phyloP scores from a whole-genome alignment of 2,113 vertebrate species.

The Laterallus jamaicensis region DNA sequence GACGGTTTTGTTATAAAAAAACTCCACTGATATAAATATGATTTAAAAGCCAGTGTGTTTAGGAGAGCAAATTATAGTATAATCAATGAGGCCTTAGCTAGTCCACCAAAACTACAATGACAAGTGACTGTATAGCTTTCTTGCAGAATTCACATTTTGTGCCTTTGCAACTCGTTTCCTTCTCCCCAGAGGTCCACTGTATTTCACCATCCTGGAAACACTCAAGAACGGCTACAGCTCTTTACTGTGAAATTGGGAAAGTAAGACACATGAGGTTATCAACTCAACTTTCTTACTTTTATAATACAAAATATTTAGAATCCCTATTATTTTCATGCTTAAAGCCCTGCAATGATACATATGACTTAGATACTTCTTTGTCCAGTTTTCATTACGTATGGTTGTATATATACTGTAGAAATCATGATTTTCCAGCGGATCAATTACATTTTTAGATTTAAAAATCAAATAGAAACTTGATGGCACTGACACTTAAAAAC shows the following conservation, averaged over 20 bases:
- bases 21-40: conserved; percentile 75
- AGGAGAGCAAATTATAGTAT: conserved; percentile 59
- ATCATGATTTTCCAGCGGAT: conserved; percentile 61
- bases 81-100: conserved; percentile 65
- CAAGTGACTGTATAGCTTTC: conserved; percentile 68
- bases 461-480: conserved; percentile 73
- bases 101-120: conserved; percentile 70
- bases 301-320: conserved; percentile 77
- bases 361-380: conserved; percentile 72
- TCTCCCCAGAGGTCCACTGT: conserved; percentile 49
- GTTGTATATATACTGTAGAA: conserved; percentile 68
- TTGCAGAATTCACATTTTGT: conserved; percentile 79
- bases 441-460: conserved; percentile 70
- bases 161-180: conserved; percentile 72
- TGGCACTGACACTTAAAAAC: conserved; percentile 74
- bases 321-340: conserved; percentile 75
- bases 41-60: conserved; percentile 70
- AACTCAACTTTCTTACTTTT: conserved; percentile 71
- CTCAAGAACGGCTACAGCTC: conserved; percentile 23
- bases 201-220: conserved; percentile 53
- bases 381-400: conserved; percentile 73
- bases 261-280: conserved; percentile 61
- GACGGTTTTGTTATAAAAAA: conserved; percentile 77
- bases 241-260: conserved; percentile 63
- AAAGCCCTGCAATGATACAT: conserved; percentile 76